Conservation (phyloP, 2,797 vertebrate species). For the Euphonia xanthogaster region DNA sequence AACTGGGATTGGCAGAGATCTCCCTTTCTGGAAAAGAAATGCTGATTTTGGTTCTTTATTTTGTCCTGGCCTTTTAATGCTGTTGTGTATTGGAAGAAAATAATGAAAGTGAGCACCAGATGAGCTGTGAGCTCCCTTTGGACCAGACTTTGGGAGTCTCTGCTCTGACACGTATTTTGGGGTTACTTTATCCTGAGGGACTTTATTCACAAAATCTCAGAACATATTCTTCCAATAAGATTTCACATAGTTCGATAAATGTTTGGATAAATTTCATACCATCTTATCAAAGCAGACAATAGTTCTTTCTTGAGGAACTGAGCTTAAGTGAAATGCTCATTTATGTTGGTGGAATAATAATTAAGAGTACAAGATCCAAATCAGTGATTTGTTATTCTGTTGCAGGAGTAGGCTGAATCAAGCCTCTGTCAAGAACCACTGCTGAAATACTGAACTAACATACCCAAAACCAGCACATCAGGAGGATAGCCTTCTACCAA, state of each 20-base stretch:
- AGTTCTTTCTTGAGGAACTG: background rate
- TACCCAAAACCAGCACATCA: background rate
- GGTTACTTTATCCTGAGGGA: background rate
- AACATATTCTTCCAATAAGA: background rate
- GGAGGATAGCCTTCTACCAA: background rate
- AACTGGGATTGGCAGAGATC: background rate
- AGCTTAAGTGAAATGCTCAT: background rate
- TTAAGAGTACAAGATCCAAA: slow-evolving; percentile 3
- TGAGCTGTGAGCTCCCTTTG: background rate
- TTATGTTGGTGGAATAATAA: slow-evolving; percentile 11
- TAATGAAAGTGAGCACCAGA: background rate
- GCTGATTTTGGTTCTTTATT: background rate
- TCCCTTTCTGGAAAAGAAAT: background rate
- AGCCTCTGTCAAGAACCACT: background rate
- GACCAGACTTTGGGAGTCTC: background rate
- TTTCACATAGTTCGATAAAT: background rate
- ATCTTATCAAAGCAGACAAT: background rate
- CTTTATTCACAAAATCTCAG: background rate
- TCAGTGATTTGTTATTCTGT: background rate
- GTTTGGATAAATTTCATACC: slow-evolving; percentile 1
- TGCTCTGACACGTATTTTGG: background rate
- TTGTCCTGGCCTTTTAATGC: background rate
- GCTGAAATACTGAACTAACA: background rate
- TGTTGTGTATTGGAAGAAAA: background rate
- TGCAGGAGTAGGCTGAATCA: slow-evolving; percentile 6